Conservation (phyloP, 2,888 invertebrate species). For the Aethes cnicana region DNA sequence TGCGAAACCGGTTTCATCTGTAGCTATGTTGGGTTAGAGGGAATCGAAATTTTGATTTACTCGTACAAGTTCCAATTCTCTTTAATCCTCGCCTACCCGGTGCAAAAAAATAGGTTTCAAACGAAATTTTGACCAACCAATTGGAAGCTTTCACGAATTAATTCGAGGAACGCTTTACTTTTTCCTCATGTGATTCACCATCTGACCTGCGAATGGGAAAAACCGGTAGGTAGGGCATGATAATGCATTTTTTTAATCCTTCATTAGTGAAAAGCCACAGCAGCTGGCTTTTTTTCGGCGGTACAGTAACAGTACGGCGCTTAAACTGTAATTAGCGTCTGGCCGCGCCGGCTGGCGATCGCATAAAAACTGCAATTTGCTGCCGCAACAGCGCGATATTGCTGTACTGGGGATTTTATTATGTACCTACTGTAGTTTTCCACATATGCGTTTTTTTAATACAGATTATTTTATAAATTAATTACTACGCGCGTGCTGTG, state of each 20-base stretch:
- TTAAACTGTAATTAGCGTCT: constrained; percentile 28
- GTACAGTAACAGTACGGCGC: constrained; percentile 19
- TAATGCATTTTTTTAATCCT: constrained; percentile 31
- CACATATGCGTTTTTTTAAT: constrained; percentile 8
- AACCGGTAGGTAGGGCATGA: constrained; percentile 13
- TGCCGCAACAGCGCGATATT: constrained; percentile 17
- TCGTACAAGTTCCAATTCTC: too few relatives aligned
- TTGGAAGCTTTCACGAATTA: too few relatives aligned
- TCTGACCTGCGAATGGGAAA: neutral
- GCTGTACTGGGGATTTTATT: constrained; percentile 13
- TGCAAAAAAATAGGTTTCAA: too few relatives aligned
- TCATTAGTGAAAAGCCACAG: constrained; percentile 26
- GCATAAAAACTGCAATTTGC: constrained; percentile 29
- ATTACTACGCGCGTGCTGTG: too few relatives aligned
- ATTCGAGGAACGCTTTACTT: too few relatives aligned
- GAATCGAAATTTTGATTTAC: too few relatives aligned
- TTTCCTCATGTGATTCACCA: constrained; percentile 1
- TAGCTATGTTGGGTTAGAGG: too few relatives aligned
- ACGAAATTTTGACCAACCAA: too few relatives aligned
- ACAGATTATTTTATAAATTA: too few relatives aligned
- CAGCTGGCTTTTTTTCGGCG: constrained; percentile 10
- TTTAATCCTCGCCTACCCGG: too few relatives aligned
- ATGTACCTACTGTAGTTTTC: constrained; percentile 5
- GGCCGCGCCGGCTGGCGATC: constrained; percentile 17
- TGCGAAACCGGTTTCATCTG: too few relatives aligned